Conservation (phyloP, 2,797 vertebrate genomes). For the Macropodus opercularis region DNA sequence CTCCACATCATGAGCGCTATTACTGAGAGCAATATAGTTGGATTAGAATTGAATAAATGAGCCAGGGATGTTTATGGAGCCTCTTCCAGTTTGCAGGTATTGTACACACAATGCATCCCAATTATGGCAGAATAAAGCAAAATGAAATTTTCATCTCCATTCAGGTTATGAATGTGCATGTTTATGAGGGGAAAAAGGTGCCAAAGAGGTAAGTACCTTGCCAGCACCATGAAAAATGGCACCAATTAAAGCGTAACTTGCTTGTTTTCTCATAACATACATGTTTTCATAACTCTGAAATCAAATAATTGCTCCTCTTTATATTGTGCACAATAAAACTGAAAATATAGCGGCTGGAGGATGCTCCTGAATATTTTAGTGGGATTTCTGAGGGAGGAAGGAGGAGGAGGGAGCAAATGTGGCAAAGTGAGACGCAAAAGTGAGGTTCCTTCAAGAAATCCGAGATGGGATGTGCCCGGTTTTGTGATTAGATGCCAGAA, state of each 20-base stretch:
- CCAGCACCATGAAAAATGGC: constrained; percentile 95
- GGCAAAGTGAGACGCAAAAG: constrained; percentile 83
- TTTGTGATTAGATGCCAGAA: constrained; percentile 95
- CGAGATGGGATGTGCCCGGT: constrained; percentile 87
- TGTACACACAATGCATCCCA: constrained; percentile 82
- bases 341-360: constrained; percentile 90
- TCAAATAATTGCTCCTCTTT: constrained; percentile 98
- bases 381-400: constrained; percentile 85
- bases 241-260: constrained; percentile 98
- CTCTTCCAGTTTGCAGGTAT: constrained; percentile 75
- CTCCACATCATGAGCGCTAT: constrained; percentile 67
- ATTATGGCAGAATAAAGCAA: constrained; percentile 81
- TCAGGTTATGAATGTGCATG: constrained; percentile 94
- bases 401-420: constrained; percentile 76
- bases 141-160: constrained; percentile 84
- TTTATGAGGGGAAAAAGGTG: constrained; percentile 90
- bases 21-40: constrained; percentile 75
- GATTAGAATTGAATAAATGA: constrained; percentile 72
- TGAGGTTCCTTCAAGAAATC: constrained; percentile 89
- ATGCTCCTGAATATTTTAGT: constrained; percentile 95
- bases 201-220: constrained; percentile 96
- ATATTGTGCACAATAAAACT: constrained; percentile 96
- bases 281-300: constrained; percentile 99
- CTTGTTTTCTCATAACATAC: constrained; percentile 99
- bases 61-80: constrained; percentile 61